phyloP scores from a whole-genome alignment of 2,113 vertebrate genomes.

The Emydura subglobosa region DNA sequence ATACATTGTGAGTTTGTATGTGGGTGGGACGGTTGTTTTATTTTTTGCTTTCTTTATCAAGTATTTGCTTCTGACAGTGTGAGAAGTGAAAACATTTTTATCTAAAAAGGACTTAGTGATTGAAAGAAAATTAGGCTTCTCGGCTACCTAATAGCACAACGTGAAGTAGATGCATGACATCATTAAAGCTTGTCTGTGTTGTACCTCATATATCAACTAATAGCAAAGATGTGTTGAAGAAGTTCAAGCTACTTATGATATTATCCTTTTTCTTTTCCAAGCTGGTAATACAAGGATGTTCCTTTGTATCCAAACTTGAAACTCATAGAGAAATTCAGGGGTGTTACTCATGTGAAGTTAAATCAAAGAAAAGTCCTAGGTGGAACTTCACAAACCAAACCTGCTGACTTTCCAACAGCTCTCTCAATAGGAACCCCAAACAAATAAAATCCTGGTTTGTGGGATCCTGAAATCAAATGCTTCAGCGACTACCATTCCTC shows the following conservation, averaged over 20 bases:
- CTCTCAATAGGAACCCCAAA: background rate
- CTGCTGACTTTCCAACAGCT: background rate
- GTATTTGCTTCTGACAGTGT: background rate
- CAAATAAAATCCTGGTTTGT: background rate
- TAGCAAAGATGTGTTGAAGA: background rate
- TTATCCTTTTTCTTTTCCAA: background rate
- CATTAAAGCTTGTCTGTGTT: background rate
- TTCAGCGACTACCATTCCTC: background rate
- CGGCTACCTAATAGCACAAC: background rate
- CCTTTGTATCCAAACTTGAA: no score
- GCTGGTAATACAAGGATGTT: no score
- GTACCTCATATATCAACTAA: background rate
- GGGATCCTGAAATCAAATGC: background rate
- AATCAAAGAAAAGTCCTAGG: background rate
- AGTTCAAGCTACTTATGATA: background rate
- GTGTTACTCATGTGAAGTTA: background rate
- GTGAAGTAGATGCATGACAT: background rate
- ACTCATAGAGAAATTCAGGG: background rate
- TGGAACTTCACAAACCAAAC: background rate
- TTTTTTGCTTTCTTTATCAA: background rate
- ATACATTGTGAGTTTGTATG: background rate
- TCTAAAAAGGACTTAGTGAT: background rate
- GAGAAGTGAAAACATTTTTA: background rate
- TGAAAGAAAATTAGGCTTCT: background rate
- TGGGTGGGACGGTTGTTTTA: no score